Evolutionary conservation across 2,113 vertebrate species (phyloP).

Genomic region (Bucco capensis): DNA sequence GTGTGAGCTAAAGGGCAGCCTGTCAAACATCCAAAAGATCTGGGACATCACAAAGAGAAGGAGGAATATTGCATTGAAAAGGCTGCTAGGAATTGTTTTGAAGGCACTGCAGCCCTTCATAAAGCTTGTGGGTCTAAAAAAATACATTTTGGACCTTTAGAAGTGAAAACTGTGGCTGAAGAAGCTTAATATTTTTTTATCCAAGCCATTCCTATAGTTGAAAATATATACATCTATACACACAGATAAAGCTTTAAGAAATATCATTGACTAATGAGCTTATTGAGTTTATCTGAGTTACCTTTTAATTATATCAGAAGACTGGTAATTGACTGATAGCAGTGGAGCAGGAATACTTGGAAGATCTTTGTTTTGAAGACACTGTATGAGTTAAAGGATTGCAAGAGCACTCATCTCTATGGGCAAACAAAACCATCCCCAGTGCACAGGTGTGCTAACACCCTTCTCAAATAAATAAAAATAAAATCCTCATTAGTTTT

Average conservation of each 20-base stretch:
- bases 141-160: neutral
- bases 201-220: neutral
- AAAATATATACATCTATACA: neutral
- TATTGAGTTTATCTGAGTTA: neutral
- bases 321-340: neutral
- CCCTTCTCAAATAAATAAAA: neutral
- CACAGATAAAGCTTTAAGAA: neutral
- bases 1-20: neutral
- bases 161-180: neutral
- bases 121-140: neutral
- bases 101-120: neutral
- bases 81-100: neutral
- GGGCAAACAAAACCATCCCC: neutral
- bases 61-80: neutral
- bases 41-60: neutral
- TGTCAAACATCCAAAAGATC: neutral
- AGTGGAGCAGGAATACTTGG: neutral
- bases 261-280: neutral
- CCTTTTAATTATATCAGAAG: neutral
- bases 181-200: neutral
- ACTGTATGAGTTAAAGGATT: neutral
- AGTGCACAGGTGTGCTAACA: neutral
- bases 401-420: neutral
- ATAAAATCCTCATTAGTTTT: neutral
- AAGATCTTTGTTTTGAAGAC: neutral